Conservation (phyloP, 2,113 vertebrate genomes). For the Egretta garzetta region DNA sequence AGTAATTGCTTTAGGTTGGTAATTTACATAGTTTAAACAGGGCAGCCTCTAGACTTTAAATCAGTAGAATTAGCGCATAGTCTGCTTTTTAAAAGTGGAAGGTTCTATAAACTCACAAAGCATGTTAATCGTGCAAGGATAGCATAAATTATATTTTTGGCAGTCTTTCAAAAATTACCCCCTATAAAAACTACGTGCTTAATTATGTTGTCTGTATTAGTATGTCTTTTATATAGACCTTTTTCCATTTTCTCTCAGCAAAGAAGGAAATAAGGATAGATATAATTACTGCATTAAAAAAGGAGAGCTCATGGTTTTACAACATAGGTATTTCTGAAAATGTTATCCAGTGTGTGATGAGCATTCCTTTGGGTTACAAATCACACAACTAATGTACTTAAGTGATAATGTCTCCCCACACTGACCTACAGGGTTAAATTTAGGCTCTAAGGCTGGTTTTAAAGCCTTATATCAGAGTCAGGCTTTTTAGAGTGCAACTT, state of each 20-base stretch:
- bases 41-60: slow-evolving; percentile 21
- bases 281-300: neutral
- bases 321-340: neutral
- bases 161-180: neutral
- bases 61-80: slow-evolving; percentile 17
- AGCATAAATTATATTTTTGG: neutral
- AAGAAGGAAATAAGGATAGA: neutral
- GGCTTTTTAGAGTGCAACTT: neutral
- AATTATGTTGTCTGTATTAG: neutral
- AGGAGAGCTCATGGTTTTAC: neutral
- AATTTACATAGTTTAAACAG: slow-evolving; percentile 54
- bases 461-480: neutral
- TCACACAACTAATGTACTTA: neutral
- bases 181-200: neutral
- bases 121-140: neutral
- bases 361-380: neutral
- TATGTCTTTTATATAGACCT: neutral
- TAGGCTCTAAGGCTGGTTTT: neutral
- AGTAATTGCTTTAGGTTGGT: slow-evolving; percentile 49
- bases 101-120: neutral
- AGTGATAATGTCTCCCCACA: neutral
- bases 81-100: neutral
- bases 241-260: neutral
- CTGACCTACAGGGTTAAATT: neutral
- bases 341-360: neutral